Percentiles rank a stretch among this genome's conserved stretches.
These are phyloP conservation scores for Galeopterus variegatus DNA, from an alignment of 2,113 vertebrate genomes.

Conservation along the genomic window DNA sequence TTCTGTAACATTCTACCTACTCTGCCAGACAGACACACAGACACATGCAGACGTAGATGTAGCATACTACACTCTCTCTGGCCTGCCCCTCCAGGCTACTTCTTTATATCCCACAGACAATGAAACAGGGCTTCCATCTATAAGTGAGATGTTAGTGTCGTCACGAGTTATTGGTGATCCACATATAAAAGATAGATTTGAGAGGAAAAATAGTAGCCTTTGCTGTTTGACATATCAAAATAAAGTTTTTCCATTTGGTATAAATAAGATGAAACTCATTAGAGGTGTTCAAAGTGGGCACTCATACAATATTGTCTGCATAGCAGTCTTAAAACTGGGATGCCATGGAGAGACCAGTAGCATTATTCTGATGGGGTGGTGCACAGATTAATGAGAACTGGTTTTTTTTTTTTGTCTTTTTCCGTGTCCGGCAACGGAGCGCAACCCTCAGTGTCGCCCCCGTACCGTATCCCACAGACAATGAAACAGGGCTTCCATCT, in stretches of 20 bases:
- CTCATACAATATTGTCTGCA: not conserved
- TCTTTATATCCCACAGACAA: not conserved
- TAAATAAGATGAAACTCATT: not conserved
- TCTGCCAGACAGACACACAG: not conserved
- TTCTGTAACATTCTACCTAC: not conserved
- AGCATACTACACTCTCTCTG: not conserved
- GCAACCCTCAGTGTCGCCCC: no score
- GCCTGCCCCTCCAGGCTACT: not conserved
- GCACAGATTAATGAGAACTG: not conserved
- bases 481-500: not conserved
- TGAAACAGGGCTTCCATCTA: not conserved
- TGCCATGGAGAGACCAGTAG: not conserved
- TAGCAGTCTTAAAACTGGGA: not conserved
- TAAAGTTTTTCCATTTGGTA: not conserved
- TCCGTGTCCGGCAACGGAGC: no score
- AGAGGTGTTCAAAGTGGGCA: not conserved
- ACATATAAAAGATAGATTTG: not conserved
- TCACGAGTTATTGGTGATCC: not conserved
- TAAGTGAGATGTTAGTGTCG: not conserved
- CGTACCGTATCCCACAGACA: not conserved
- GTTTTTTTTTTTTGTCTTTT: no score
- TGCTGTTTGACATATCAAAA: constrained; percentile 1
- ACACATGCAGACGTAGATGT: not conserved
- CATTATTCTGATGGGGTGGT: not conserved
- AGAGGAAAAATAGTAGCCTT: not conserved